Base-by-base conservation (phyloP, 2,888 invertebrate genomes). In the Platycheirus albimanus region DNA sequence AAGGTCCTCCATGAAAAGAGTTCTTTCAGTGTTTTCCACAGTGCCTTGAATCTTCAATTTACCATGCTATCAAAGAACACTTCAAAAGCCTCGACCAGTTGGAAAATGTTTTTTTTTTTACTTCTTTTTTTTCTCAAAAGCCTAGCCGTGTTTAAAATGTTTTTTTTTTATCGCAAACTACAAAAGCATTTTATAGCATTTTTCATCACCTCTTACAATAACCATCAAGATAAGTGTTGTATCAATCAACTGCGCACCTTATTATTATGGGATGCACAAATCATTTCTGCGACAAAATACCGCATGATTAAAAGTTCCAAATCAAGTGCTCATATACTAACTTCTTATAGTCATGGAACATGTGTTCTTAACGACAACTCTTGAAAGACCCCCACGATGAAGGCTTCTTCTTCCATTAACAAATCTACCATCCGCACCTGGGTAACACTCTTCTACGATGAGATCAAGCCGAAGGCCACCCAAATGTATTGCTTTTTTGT, bases 341-440 rank as follows among this genome's bases (percentile, higher is more conserved):
- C 36, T 36, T 33, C 33, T 54, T 19, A 54, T 30, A 54, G 54
- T 36, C 54, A 54, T 52, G 33, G 33, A 36, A 52, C 52, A 52
- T 19, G 52, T 52, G 52, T 54, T 54, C n/a, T 54, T 20, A 54
- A 1, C 33, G 52, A 52, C 33, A 52, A 19, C 33, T 54, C 36
- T 54, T 54, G 7, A 36, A 13, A 54, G 52, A 38, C 54, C 36
- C 13, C 33, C 17, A 17, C 17, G 33, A 19, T 11, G 17, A 51
- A 8, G 30, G 11, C n/a, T 43, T 43, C 17, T 43, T 8, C 43
- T 2, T 5, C n/a, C n/a, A n/a, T n/a, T 7, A 17, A 3, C 28
- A 33, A n/a, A 47, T 8, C 33, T 19, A 20, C 7, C n/a, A 20
- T 36, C 20, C 36, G 20, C 54, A 33, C 1, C 11, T 30, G 11